phyloP scores from a whole-genome alignment of 2,113 vertebrate species.

The Ploceus nigricollis region DNA sequence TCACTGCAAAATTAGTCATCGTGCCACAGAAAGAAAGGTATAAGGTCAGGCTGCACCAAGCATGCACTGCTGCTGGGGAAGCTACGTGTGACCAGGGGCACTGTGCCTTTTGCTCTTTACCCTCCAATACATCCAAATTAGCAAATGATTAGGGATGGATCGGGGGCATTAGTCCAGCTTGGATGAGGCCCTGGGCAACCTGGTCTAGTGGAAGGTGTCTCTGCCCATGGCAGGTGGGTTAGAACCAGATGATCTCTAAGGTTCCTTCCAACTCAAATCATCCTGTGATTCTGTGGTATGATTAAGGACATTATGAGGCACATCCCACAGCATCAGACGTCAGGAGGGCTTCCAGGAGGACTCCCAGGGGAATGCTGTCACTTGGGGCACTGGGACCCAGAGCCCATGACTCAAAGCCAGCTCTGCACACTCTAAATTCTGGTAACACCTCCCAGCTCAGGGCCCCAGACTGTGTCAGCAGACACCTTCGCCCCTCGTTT shows the following conservation, averaged over 20 bases:
- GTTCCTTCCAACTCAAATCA: background rate
- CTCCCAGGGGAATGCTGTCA: background rate
- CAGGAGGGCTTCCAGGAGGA: background rate
- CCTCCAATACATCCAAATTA: background rate
- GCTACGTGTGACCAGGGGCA: accelerated
- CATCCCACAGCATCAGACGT: background rate
- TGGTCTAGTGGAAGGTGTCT: background rate
- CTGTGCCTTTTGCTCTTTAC: background rate
- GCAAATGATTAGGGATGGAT: background rate
- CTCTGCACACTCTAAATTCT: background rate
- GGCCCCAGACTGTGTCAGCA: accelerated
- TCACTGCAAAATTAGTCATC: constrained; percentile 38
- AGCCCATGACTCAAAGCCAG: background rate
- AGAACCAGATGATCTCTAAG: background rate
- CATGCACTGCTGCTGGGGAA: background rate
- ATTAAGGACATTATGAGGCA: background rate
- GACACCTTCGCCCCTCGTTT: background rate
- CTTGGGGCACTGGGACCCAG: accelerated
- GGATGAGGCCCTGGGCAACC: background rate
- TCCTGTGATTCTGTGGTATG: background rate
- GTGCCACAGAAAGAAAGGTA: background rate
- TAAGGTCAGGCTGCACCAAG: background rate
- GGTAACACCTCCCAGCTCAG: background rate
- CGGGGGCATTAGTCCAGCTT: background rate
- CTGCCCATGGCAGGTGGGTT: background rate